These are phyloP conservation scores for Alligator sinensis DNA, from an alignment of 2,113 vertebrate genomes.

Conservation along the genomic window DNA sequence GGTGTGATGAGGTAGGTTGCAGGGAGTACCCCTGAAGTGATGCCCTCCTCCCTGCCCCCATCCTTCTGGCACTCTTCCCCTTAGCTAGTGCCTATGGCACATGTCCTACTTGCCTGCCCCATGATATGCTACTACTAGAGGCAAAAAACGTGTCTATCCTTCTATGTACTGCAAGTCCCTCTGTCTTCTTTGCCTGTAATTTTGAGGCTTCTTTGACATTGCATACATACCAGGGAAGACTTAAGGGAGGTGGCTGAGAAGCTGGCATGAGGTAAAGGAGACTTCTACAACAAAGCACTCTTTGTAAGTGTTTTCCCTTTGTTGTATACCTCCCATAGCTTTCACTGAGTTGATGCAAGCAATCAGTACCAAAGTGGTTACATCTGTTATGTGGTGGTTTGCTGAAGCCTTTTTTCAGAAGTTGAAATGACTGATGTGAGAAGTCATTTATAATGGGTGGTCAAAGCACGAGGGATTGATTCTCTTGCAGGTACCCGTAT, in stretches of 20 bases:
- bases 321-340: slow-evolving; percentile 22
- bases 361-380: slow-evolving; percentile 35
- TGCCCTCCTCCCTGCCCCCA: too few relatives aligned
- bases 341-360: slow-evolving; percentile 46
- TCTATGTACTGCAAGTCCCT: neutral
- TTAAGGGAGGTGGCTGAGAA: neutral
- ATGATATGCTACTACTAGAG: neutral
- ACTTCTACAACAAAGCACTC: slow-evolving; percentile 42
- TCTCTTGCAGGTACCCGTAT: slow-evolving; percentile 46
- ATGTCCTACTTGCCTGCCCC: too few relatives aligned
- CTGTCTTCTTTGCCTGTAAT: neutral
- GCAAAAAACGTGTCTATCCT: neutral
- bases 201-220: neutral
- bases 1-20: too few relatives aligned
- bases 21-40: too few relatives aligned
- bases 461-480: slow-evolving; percentile 16
- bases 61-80: too few relatives aligned
- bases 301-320: slow-evolving; percentile 43
- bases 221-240: neutral
- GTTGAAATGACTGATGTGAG: slow-evolving; percentile 46
- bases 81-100: too few relatives aligned
- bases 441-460: slow-evolving; percentile 19
- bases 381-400: slow-evolving; percentile 46
- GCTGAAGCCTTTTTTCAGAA: slow-evolving; percentile 35
- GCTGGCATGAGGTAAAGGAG: neutral